Percentiles rank a stretch among this genome's conserved stretches.
Evolutionary conservation across 2,113 vertebrate genomes (phyloP).

Genomic region (Sorex fumeus): DNA sequence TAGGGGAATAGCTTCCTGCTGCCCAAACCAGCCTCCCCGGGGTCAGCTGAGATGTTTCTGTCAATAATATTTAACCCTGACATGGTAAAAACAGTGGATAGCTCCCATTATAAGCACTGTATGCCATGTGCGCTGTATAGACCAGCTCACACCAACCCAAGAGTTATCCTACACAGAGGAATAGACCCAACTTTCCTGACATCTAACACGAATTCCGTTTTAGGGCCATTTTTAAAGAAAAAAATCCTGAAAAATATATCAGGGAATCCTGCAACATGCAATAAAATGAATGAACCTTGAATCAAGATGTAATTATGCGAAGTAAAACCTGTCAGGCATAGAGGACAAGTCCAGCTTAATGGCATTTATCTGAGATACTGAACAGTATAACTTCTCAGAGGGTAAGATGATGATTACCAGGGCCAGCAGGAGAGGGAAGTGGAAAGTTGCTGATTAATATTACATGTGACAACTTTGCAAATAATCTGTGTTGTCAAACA

Average conservation of each 20-base stretch:
- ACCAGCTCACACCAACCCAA: neutral
- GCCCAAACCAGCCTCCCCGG: neutral
- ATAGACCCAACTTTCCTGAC: neutral
- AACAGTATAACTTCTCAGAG: neutral
- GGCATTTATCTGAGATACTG: neutral
- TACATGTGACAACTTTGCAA: neutral
- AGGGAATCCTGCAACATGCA: neutral
- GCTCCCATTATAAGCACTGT: neutral
- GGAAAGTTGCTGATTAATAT: neutral
- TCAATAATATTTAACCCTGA: neutral
- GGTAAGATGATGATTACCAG: neutral
- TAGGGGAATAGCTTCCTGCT: neutral
- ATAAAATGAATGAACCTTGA: neutral
- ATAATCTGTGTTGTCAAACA: neutral
- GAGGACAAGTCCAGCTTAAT: neutral
- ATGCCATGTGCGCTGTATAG: no score
- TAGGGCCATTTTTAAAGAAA: neutral
- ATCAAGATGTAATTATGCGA: neutral
- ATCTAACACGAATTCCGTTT: neutral
- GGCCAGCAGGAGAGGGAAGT: neutral
- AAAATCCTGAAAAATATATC: neutral
- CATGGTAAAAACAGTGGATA: neutral
- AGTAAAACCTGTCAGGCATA: neutral
- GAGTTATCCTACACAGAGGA: neutral
- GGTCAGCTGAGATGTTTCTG: neutral